phyloP scores from a whole-genome alignment of 2,113 vertebrate species.

The Corynorhinus townsendii region DNA sequence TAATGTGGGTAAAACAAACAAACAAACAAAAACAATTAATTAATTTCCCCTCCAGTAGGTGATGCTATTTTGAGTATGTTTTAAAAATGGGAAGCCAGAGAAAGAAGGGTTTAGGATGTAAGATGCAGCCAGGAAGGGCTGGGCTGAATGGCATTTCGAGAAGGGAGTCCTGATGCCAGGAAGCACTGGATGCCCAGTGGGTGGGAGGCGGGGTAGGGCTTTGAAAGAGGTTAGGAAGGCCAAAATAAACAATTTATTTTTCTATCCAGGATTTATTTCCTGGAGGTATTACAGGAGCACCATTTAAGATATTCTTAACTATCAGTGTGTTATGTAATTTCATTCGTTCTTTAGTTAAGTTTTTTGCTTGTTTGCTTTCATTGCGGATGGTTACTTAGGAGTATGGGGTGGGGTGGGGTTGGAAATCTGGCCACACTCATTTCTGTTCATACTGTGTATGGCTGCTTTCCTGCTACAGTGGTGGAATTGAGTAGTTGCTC shows the following conservation, averaged over 20 bases:
- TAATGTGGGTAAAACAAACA: not conserved
- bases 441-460: not conserved
- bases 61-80: not conserved
- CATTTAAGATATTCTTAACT: not conserved
- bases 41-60: not conserved
- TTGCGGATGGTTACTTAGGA: not conserved
- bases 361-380: not conserved
- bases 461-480: not conserved
- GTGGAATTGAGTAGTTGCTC: not conserved
- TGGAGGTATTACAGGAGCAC: not conserved
- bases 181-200: not conserved
- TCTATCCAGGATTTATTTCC: not conserved
- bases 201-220: not conserved
- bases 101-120: not conserved
- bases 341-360: not conserved
- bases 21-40: not conserved
- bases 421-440: not conserved
- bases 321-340: not conserved
- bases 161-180: not conserved
- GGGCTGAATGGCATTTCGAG: not conserved
- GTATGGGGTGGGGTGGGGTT: rapidly evolving
- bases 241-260: not conserved
- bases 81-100: not conserved
- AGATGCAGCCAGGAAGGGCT: not conserved
- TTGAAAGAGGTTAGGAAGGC: not conserved